These are phyloP conservation scores for Drosophila neotestacea DNA, from an alignment of 2,888 invertebrate genomes.

Conservation along the genomic window DNA sequence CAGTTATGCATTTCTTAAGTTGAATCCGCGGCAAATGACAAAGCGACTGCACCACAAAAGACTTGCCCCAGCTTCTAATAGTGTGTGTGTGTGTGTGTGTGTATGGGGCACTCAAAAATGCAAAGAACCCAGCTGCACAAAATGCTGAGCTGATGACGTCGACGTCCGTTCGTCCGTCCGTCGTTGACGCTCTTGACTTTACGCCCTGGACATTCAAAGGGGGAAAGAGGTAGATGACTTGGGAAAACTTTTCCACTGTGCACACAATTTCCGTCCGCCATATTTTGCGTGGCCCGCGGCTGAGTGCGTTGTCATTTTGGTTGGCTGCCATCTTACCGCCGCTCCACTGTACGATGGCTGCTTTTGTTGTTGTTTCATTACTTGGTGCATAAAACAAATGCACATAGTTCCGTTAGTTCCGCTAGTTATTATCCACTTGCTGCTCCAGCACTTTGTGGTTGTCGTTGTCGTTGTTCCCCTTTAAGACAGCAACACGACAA, in stretches of 20 bases:
- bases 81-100: slow-evolving; percentile 15
- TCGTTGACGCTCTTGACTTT: slow-evolving; percentile 42
- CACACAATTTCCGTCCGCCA: slow-evolving; percentile 71
- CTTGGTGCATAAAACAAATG: slow-evolving; percentile 75
- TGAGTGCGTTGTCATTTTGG: slow-evolving; percentile 64
- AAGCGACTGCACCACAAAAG: slow-evolving; percentile 55
- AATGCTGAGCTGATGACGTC: slow-evolving; percentile 57
- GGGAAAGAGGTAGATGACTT: not conserved
- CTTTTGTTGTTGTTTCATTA: slow-evolving; percentile 74
- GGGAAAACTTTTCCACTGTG: slow-evolving; percentile 53
- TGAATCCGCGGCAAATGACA: slow-evolving; percentile 73
- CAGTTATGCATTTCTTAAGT: slow-evolving; percentile 77
- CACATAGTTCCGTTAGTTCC: slow-evolving; percentile 69
- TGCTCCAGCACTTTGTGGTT: slow-evolving; percentile 58
- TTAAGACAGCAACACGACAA: slow-evolving; percentile 19
- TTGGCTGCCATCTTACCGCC: slow-evolving; percentile 24
- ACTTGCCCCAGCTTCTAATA: slow-evolving; percentile 15
- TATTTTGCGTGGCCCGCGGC: slow-evolving; percentile 61
- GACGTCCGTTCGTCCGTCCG: slow-evolving; percentile 26
- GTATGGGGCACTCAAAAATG: slow-evolving; percentile 60
- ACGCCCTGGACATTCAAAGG: slow-evolving; percentile 20
- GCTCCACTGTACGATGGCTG: slow-evolving; percentile 8
- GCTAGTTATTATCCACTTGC: slow-evolving; percentile 65
- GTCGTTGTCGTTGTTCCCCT: not conserved
- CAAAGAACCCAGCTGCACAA: slow-evolving; percentile 62